Evolutionary conservation across 2,888 invertebrate species (phyloP).

Genomic region (Chrysina gloriosa): DNA sequence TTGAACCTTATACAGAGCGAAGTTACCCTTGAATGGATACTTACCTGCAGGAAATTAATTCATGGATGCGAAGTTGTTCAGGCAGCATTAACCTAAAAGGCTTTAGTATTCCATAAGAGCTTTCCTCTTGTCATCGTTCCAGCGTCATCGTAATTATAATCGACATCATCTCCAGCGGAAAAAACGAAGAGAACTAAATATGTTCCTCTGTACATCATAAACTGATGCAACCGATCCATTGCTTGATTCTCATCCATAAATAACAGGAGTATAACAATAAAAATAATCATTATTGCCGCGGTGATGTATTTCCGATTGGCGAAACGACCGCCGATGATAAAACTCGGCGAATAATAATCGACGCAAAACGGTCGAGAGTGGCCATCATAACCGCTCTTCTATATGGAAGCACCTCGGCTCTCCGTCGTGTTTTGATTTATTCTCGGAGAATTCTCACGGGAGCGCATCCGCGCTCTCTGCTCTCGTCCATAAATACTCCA

Average conservation of each 20-base stretch:
- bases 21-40: not conserved
- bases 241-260: constrained; percentile 18
- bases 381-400: constrained; percentile 33
- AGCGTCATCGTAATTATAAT: constrained; percentile 31
- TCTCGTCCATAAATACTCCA: constrained; percentile 44
- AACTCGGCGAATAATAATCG: constrained; percentile 25
- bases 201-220: constrained; percentile 30
- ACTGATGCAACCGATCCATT: constrained; percentile 22
- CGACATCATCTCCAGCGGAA: not conserved
- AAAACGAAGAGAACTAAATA: constrained; percentile 30
- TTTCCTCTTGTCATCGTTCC: constrained; percentile 7
- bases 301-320: constrained; percentile 37
- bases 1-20: constrained; percentile 17
- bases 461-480: constrained; percentile 40
- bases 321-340: constrained; percentile 23
- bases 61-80: constrained; percentile 14
- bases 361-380: constrained; percentile 27
- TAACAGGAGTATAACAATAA: constrained; percentile 35
- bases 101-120: constrained; percentile 29
- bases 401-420: constrained; percentile 27
- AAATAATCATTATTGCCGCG: constrained; percentile 37
- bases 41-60: constrained; percentile 28
- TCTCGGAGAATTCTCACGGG: constrained; percentile 46
- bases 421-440: constrained; percentile 45
- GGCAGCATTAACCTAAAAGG: constrained; percentile 27